phyloP scores from a whole-genome alignment of 1,140 invertebrate genomes.

The Drosophila sucinea region DNA sequence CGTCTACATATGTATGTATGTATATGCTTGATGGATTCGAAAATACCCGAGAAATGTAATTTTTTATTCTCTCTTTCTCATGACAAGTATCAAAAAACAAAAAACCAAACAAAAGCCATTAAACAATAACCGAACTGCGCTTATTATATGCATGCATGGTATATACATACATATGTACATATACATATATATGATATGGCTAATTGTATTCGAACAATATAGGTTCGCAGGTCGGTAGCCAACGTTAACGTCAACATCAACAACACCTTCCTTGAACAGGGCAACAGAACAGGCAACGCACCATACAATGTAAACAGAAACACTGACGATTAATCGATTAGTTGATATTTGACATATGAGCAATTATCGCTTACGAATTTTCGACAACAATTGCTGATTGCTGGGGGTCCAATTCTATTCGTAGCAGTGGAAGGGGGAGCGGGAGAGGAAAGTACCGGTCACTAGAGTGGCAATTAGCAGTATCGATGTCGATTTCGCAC shows the following conservation, averaged over 20 bases:
- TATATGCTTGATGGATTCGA: no score
- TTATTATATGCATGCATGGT: not conserved
- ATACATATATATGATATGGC: not conserved
- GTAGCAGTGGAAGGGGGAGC: not conserved
- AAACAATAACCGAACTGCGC: not conserved
- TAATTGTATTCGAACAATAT: constrained; percentile 8
- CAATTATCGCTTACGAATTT: constrained; percentile 59
- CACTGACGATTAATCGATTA: constrained; percentile 64
- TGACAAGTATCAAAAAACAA: not conserved
- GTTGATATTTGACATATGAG: constrained; percentile 55
- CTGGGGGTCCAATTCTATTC: not conserved
- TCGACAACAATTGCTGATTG: constrained; percentile 14
- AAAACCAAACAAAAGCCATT: not conserved
- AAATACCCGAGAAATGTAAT: no score
- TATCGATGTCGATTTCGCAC: constrained; percentile 27
- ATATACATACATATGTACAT: not conserved
- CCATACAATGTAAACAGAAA: constrained; percentile 34
- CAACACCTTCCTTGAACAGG: constrained; percentile 1
- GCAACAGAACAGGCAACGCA: not conserved
- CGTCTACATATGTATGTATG: no score
- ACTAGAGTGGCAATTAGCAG: constrained; percentile 41
- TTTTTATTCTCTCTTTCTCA: no score
- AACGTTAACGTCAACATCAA: not conserved
- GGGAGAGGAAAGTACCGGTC: not conserved
- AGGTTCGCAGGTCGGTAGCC: constrained; percentile 5